Evolutionary conservation across 2,888 invertebrate genomes (phyloP).

Genomic region (Drosophila ustulata): DNA sequence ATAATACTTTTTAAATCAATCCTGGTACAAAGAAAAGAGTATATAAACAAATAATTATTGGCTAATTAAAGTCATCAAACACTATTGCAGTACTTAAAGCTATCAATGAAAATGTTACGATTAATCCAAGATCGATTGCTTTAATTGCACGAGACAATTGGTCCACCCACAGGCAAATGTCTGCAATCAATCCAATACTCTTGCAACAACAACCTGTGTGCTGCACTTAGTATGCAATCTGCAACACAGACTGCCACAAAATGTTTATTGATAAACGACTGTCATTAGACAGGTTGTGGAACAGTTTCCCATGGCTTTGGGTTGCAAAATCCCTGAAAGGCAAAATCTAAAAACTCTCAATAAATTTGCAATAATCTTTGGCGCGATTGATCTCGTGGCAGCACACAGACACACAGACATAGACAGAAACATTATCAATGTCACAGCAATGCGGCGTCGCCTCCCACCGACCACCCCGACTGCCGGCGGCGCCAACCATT

Average conservation of each 20-base stretch:
- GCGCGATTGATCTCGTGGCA: slow-evolving; percentile 6
- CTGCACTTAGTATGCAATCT: slow-evolving; percentile 9
- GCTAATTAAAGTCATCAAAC: too few species aligned
- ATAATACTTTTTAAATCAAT: too few species aligned
- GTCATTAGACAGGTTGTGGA: slow-evolving; percentile 55
- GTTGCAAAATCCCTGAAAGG: slow-evolving; percentile 38
- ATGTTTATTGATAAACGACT: slow-evolving; percentile 72
- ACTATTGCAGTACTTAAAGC: neutral
- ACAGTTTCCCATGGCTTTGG: slow-evolving; percentile 55
- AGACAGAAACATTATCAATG: slow-evolving; percentile 42
- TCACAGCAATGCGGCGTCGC: slow-evolving; percentile 4
- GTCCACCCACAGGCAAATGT: slow-evolving; percentile 2
- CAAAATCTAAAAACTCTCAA: slow-evolving; percentile 35
- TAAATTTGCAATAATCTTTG: slow-evolving; percentile 58
- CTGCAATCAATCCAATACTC: slow-evolving; percentile 12
- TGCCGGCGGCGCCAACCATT: slow-evolving; percentile 50
- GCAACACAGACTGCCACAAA: slow-evolving; percentile 21
- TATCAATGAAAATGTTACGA: slow-evolving; percentile 1
- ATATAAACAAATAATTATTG: too few species aligned
- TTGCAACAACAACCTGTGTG: slow-evolving; percentile 10
- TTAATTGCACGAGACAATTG: slow-evolving; percentile 14
- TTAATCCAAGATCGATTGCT: slow-evolving; percentile 7
- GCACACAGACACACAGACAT: neutral
- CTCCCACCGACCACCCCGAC: slow-evolving; percentile 25
- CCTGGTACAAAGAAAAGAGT: too few species aligned